Base-by-base conservation (phyloP, 2,888 invertebrate genomes). In the Torymus texanus region DNA sequence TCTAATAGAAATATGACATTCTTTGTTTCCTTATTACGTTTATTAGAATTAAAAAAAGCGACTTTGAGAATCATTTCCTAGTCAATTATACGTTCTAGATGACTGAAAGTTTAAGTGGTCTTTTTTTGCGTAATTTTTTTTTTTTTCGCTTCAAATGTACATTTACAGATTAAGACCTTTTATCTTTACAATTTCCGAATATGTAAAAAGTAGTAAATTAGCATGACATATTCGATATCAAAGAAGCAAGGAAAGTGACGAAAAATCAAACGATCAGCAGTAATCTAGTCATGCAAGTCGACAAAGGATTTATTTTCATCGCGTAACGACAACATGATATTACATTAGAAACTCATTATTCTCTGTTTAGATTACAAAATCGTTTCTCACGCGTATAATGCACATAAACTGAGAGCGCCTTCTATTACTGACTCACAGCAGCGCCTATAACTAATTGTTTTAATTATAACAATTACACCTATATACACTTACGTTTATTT, bases 41-140 rank as follows among this genome's bases (percentile, higher is more conserved):
- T 79, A 71, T 75, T 71, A 75, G 66, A 66, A 66, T 59, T 50
- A 55, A 75, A 71, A 72, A 41, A 66, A 79, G 58, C 18, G 63
- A 14, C 78, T 75, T 74, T 77, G 66, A 75, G 12, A 63, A 71
- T 71, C 18, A 65, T 67, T 78, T 81, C 68, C 59, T 78, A n/a
- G 65, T 77, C 55, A 73, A 67, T 70, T 14, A 29, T 61, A 50
- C 41, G 68, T 68, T 73, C 59, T 76, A 53, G 68, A 70, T 78
- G 75, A 73, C 68, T 78, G 72, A 56, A 67, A 67, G 71, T 61
- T 66, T 56, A 70, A 80, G 16, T 68, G 12, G 50, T 55, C 67
- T 75, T 66, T 63, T 67, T 75, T 67, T 75, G 67, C 29, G 8
- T 21, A 18, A 14, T 11, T 41, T 14, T 68, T 75, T 62, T 75